Conservation (phyloP, 2,888 invertebrate genomes). For the Amphipoea lucens region DNA sequence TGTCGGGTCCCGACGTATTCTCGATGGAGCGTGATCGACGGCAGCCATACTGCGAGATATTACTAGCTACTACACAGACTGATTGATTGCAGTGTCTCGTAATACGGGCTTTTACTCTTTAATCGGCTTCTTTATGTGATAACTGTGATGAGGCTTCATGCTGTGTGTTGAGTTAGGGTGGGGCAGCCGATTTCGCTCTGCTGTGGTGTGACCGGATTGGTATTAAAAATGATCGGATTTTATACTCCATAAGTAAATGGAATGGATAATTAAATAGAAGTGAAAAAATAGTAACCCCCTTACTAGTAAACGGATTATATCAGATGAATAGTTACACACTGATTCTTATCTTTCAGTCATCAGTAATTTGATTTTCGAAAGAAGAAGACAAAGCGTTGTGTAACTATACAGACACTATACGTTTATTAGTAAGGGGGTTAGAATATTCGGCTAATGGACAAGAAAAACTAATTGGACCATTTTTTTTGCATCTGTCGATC, state of each 20-base stretch:
- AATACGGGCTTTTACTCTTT: slow-evolving; percentile 55
- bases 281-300: neutral
- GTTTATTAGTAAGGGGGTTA: no score
- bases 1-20: slow-evolving; percentile 78
- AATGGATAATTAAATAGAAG: neutral
- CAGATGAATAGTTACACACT: no score
- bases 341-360: no score
- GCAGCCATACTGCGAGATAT: slow-evolving; percentile 60
- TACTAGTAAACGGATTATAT: no score
- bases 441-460: neutral
- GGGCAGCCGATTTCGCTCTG: neutral
- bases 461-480: neutral
- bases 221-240: neutral
- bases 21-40: slow-evolving; percentile 75
- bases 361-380: no score
- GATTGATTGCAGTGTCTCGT: slow-evolving; percentile 66
- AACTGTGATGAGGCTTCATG: neutral
- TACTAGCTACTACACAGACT: slow-evolving; percentile 59
- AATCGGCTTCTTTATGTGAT: slow-evolving; percentile 34
- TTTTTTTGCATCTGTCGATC: neutral
- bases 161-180: neutral
- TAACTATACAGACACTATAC: no score
- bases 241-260: neutral
- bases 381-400: no score
- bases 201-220: neutral